These are phyloP conservation scores for Macrochelys suwanniensis DNA, from an alignment of 2,797 vertebrate genomes.

Conservation along the genomic window DNA sequence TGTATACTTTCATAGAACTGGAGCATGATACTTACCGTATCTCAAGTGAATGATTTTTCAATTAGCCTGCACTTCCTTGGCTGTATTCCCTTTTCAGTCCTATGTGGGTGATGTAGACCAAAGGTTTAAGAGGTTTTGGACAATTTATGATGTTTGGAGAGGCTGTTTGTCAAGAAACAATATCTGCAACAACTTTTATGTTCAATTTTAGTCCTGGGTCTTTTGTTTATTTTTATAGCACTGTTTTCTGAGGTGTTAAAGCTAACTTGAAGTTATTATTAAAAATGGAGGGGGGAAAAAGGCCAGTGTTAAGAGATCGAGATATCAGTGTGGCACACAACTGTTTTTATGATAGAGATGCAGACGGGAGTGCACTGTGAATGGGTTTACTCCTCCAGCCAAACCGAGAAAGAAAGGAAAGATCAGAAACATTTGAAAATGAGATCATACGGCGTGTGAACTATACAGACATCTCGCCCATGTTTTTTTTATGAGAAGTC, in stretches of 20 bases:
- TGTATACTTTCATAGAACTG: constrained; percentile 72
- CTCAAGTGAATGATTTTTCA: constrained; percentile 87
- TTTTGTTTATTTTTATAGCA: constrained; percentile 80
- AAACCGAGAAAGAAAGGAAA: constrained; percentile 70
- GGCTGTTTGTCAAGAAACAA: constrained; percentile 83
- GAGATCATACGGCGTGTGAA: constrained; percentile 81
- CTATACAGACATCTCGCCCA: constrained; percentile 74
- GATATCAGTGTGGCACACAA: constrained; percentile 29
- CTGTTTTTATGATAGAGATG: constrained; percentile 50
- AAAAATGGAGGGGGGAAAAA: constrained; percentile 14
- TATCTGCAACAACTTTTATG: constrained; percentile 80
- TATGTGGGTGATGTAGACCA: constrained; percentile 80
- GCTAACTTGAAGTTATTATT: constrained; percentile 64
- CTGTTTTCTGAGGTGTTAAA: constrained; percentile 70
- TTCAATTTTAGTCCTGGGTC: constrained; percentile 75
- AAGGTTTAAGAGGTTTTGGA: constrained; percentile 84
- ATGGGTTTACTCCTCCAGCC: constrained; percentile 76
- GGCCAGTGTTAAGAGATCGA: constrained; percentile 31
- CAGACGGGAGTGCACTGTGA: constrained; percentile 37
- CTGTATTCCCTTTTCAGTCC: constrained; percentile 76
- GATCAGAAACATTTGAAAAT: constrained; percentile 84
- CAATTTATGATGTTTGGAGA: constrained; percentile 81
- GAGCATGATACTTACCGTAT: constrained; percentile 69
- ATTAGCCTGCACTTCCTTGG: constrained; percentile 83
- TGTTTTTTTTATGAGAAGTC: constrained; percentile 82